These are phyloP conservation scores for Eretmocerus hayati DNA, from an alignment of 2,888 invertebrate species.

Conservation along the genomic window DNA sequence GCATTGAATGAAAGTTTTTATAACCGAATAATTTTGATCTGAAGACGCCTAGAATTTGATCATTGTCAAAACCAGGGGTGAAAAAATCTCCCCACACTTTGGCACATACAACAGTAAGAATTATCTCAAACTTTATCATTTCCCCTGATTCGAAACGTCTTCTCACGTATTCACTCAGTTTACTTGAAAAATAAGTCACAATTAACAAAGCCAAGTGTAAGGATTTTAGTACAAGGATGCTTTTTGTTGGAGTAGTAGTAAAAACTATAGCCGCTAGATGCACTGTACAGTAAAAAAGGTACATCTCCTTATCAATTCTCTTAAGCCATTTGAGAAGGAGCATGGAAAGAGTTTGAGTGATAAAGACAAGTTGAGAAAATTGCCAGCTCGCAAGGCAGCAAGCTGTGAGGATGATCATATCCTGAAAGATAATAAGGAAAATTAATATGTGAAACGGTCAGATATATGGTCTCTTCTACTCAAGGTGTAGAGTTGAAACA, in stretches of 20 bases:
- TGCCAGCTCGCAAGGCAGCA: constrained; percentile 59
- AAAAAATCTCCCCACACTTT: constrained; percentile 30
- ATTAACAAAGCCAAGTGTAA: constrained; percentile 50
- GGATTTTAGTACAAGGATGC: constrained; percentile 50
- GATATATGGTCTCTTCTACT: no score
- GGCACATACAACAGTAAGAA: constrained; percentile 29
- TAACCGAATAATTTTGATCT: constrained; percentile 62
- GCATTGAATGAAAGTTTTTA: constrained; percentile 66
- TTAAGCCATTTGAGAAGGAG: constrained; percentile 61
- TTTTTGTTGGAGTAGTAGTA: constrained; percentile 41
- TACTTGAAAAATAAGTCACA: constrained; percentile 30
- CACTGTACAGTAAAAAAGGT: constrained; percentile 33
- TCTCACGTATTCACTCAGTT: constrained; percentile 20
- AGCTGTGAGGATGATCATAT: constrained; percentile 4
- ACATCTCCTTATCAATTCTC: constrained; percentile 48
- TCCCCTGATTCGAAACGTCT: constrained; percentile 24
- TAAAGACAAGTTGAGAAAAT: constrained; percentile 76
- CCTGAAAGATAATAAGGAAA: no score
- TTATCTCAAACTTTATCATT: constrained; percentile 30
- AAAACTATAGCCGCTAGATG: constrained; percentile 27
- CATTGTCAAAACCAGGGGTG: constrained; percentile 49
- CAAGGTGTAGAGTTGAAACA: no score
- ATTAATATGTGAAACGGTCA: no score
- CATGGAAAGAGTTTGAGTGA: constrained; percentile 68
- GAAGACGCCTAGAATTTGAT: constrained; percentile 67